A percentile compares a stretch with the other conserved stretches of the same genome.
These are phyloP conservation scores for Epinotia demarniana DNA, from an alignment of 2,888 invertebrate genomes.

Conservation along the genomic window DNA sequence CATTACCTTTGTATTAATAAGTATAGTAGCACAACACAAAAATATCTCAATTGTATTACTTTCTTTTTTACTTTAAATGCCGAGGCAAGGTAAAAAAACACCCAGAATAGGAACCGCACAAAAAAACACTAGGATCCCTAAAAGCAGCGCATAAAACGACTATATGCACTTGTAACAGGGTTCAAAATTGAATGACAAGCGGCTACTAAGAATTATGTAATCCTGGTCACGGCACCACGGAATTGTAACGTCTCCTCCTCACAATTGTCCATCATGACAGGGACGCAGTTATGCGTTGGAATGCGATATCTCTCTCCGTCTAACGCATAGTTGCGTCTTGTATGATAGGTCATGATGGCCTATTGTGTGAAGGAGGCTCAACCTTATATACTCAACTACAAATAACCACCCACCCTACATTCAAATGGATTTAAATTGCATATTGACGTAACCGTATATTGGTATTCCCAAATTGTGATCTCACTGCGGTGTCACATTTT, in stretches of 20 bases:
- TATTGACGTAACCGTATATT: too few relatives aligned
- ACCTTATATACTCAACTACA: too few relatives aligned
- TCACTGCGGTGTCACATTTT: too few relatives aligned
- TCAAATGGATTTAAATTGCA: background rate
- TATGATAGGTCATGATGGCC: too few relatives aligned
- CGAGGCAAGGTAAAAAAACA: background rate
- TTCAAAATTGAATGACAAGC: background rate
- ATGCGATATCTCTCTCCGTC: too few relatives aligned
- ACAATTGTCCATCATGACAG: too few relatives aligned
- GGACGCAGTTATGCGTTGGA: too few relatives aligned
- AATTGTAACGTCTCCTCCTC: background rate
- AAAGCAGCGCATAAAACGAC: background rate
- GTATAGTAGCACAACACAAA: background rate
- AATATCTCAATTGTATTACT: background rate
- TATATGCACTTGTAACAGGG: background rate
- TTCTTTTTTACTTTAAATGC: background rate
- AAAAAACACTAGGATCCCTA: background rate
- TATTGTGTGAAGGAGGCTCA: too few relatives aligned
- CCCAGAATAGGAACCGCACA: background rate
- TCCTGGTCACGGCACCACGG: constrained; percentile 24
- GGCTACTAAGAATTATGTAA: background rate
- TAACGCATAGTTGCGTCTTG: too few relatives aligned
- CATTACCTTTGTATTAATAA: background rate
- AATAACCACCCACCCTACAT: background rate
- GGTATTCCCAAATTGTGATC: too few relatives aligned